These are phyloP conservation scores for Macrosteles quadrilineatus DNA, from an alignment of 1,140 invertebrate genomes.

Conservation along the genomic window DNA sequence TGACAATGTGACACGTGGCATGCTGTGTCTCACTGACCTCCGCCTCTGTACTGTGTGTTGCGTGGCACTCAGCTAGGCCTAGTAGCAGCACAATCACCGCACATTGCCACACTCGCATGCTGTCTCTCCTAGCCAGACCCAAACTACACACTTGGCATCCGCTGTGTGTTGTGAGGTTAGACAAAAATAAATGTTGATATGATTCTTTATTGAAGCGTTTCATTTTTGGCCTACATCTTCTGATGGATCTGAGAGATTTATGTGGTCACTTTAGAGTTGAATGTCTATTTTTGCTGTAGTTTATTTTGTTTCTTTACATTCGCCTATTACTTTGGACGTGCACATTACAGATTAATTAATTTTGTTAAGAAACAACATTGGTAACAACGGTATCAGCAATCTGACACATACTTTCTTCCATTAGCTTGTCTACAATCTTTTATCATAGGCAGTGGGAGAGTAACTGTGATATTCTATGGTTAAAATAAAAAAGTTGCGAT, in stretches of 20 bases:
- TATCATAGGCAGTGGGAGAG: neutral
- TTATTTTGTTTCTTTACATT: neutral
- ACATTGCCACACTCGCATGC: neutral
- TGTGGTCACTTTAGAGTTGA: too few relatives aligned
- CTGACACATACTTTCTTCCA: too few relatives aligned
- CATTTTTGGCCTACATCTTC: neutral
- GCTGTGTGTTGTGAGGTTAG: neutral
- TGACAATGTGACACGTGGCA: constrained; percentile 47
- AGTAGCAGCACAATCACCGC: neutral
- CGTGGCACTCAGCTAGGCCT: neutral
- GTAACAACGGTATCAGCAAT: too few relatives aligned
- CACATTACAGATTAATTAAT: neutral
- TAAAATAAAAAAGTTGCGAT: too few relatives aligned
- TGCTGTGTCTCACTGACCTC: constrained; percentile 44
- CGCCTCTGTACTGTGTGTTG: constrained; percentile 22
- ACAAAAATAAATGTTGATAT: neutral
- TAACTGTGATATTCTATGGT: too few relatives aligned
- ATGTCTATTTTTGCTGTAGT: too few relatives aligned
- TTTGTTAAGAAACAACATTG: neutral
- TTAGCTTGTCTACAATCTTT: neutral
- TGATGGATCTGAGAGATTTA: too few relatives aligned
- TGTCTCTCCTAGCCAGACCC: neutral
- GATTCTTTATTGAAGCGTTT: neutral
- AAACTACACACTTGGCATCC: neutral
- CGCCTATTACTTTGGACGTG: neutral